Percentiles rank a stretch among this genome's conserved stretches.
Evolutionary conservation across 2,113 vertebrate genomes (phyloP).

Genomic region (Saimiri boliviensis): DNA sequence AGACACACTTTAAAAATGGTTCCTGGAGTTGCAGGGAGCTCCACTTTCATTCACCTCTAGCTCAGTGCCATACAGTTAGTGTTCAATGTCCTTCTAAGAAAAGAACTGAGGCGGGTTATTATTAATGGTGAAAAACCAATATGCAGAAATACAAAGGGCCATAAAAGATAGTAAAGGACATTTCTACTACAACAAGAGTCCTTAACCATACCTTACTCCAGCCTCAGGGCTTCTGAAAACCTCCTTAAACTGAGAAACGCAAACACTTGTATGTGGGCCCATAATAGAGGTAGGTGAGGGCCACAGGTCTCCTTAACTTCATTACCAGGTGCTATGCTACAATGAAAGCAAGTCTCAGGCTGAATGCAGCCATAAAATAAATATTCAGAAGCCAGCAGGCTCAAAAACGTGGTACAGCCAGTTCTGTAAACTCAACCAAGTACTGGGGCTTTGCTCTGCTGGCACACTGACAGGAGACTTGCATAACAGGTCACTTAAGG

Average conservation of each 20-base stretch:
- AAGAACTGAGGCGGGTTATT: background rate
- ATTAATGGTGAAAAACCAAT: background rate
- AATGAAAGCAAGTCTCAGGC: background rate
- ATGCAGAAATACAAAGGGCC: background rate
- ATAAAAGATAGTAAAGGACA: background rate
- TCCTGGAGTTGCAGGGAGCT: background rate
- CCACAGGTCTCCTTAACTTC: background rate
- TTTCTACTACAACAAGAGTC: background rate
- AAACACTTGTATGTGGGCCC: background rate
- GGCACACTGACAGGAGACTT: background rate
- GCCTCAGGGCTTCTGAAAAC: background rate
- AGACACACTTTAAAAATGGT: background rate
- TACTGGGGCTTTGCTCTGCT: background rate
- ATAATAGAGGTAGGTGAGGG: background rate
- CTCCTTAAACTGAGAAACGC: background rate
- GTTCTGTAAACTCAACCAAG: constrained; percentile 31
- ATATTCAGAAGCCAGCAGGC: background rate
- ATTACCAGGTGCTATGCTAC: background rate
- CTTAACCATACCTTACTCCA: background rate
- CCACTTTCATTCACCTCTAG: background rate
- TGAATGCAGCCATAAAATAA: background rate
- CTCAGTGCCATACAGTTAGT: background rate
- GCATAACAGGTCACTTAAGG: background rate
- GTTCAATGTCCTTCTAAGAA: background rate
- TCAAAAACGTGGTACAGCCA: background rate